Base-by-base conservation (phyloP, 2,888 invertebrate genomes). In the Drosophila longiperda region DNA sequence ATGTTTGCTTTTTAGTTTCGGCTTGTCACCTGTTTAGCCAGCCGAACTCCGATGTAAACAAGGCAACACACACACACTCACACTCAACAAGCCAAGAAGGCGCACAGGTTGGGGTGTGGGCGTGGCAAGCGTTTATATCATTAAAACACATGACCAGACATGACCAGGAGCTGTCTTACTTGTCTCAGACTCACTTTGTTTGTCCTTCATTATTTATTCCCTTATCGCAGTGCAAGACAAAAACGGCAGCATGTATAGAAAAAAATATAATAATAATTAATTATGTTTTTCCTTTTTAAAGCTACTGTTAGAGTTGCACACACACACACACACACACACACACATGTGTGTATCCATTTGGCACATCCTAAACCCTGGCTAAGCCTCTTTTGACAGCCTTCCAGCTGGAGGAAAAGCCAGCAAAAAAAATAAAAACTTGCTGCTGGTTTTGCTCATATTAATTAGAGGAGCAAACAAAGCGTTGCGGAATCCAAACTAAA, bases 121-220 rank as follows among this genome's bases (percentile, higher is more conserved):
- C 66, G 72, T 75, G 66, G 66, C 61, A 45, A 42, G 38, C 71
- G 75, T 59, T 73, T 74, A 76, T 75, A 74, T 74, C 75, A 85
- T 82, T 78, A 72, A 72, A 77, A 71, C 80, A 77, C 78, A 80
- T 75, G 79, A 76, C 76, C 58, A 26, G 33, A 36, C 23, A 23
- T n/a, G n/a, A n/a, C n/a, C 23, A 26, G n/a, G 50, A 53, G 53
- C 36, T 54, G 54, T 34, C 20, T 69, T 66, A 12, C 20, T 66
- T 66, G 55, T 73, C 62, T 73, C 60, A 58, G 73, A 75, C 79
- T 69, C 78, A 80, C 75, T 78, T 77, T 87, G 88, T 87, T 88
- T 83, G 77, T 62, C 80, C 83, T 88, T 86, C 80, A 86, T 87
- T 87, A 87, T 79, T 86, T 87, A 88, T 83, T 82, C 78, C 73